phyloP scores from a whole-genome alignment of 2,797 vertebrate species.

The Sebastes ruberrimus region DNA sequence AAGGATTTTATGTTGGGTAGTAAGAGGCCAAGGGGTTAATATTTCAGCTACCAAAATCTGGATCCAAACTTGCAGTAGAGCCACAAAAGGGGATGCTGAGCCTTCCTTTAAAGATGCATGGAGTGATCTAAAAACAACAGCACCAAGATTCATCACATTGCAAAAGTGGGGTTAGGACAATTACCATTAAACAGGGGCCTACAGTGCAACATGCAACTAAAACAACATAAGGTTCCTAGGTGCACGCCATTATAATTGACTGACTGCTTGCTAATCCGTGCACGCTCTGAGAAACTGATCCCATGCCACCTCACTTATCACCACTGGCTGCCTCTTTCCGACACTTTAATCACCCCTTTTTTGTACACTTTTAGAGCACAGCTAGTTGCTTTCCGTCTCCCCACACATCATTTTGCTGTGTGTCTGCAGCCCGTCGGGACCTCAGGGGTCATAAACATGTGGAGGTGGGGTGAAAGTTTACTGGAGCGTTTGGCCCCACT shows the following conservation, averaged over 20 bases:
- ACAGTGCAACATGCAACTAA: neutral
- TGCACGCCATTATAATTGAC: conserved; percentile 43
- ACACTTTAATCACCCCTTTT: conserved; percentile 77
- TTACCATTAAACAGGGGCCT: conserved; percentile 19
- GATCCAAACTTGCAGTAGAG: neutral
- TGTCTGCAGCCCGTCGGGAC: conserved; percentile 47
- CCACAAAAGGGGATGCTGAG: neutral
- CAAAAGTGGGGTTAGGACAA: conserved; percentile 4
- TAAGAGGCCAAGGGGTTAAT: neutral
- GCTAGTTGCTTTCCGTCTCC: conserved; percentile 71
- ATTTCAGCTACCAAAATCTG: neutral
- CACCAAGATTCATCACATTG: neutral
- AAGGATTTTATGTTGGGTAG: neutral
- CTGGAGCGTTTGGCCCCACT: conserved; percentile 50
- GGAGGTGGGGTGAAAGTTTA: conserved; percentile 27
- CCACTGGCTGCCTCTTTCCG: conserved; percentile 60
- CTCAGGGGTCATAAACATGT: conserved; percentile 69
- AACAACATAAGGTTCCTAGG: conserved; percentile 23
- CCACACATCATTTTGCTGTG: conserved; percentile 74
- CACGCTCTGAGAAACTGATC: conserved; percentile 62
- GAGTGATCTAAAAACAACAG: neutral
- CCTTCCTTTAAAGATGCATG: neutral
- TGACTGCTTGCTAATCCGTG: conserved; percentile 59
- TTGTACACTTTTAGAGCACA: conserved; percentile 52
- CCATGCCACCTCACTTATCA: conserved; percentile 78